Conservation (phyloP, 2,888 invertebrate species). For the Bombylius discolor region DNA sequence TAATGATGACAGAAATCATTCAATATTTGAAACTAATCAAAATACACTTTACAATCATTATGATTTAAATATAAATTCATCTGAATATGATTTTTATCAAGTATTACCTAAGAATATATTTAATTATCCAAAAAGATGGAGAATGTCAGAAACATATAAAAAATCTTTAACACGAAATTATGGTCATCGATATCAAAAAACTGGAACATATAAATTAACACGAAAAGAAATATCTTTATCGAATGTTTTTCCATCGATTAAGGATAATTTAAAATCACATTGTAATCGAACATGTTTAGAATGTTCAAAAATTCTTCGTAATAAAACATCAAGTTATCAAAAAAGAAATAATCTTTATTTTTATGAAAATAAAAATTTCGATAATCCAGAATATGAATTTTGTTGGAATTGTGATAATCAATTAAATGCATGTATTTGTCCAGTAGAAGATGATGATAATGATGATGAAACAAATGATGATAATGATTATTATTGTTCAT, state of each 20-base stretch:
- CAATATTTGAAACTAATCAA: too few relatives aligned
- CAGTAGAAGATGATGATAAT: neutral
- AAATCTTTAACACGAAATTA: too few relatives aligned
- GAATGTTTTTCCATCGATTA: constrained; percentile 18
- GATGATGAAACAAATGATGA: neutral
- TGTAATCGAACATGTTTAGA: neutral
- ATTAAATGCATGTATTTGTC: constrained; percentile 18
- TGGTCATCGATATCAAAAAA: constrained; percentile 13
- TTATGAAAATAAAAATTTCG: constrained; percentile 12
- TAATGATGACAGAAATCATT: constrained; percentile 11
- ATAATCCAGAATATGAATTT: constrained; percentile 20
- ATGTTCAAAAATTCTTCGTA: neutral
- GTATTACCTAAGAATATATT: constrained; percentile 9
- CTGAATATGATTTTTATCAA: neutral
- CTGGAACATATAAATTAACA: constrained; percentile 2
- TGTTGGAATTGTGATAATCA: constrained; percentile 22
- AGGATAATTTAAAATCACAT: constrained; percentile 6
- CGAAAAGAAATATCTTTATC: constrained; percentile 17
- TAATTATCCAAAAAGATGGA: constrained; percentile 18
- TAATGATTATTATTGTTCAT: constrained; percentile 6
- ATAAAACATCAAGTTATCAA: neutral
- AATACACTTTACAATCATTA: too few relatives aligned
- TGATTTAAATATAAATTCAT: neutral
- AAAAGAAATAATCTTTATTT: neutral
- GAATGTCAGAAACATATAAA: constrained; percentile 1